Percentiles rank a stretch among this genome's conserved stretches.
Conservation (phyloP, 2,113 vertebrate genomes). For the Apodemus sylvaticus region DNA sequence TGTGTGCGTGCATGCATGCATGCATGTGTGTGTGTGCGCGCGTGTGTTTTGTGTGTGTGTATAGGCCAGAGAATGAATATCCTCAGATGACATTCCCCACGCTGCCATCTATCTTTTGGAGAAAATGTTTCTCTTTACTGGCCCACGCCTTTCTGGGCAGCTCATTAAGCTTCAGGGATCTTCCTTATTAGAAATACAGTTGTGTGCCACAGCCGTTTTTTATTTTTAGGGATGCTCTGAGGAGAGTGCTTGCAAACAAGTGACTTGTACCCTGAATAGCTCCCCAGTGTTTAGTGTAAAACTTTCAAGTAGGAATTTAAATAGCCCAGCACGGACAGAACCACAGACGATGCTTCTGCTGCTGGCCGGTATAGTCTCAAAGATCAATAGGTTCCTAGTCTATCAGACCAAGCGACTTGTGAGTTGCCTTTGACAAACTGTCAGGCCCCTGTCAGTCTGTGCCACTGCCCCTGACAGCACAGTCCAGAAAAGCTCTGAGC, state of each 20-base stretch:
- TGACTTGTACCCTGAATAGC: background rate
- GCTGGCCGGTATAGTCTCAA: background rate
- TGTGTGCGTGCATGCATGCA: background rate
- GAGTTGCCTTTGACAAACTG: background rate
- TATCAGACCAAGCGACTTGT: slow-evolving; percentile 43
- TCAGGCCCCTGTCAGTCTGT: background rate
- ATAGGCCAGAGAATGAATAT: background rate
- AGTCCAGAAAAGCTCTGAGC: slow-evolving; percentile 39
- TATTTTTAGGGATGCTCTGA: background rate
- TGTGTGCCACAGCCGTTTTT: background rate
- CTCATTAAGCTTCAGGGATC: background rate
- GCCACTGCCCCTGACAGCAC: background rate
- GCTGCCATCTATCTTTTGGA: background rate
- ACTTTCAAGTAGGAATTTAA: background rate
- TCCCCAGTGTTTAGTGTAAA: background rate
- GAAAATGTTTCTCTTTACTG: background rate
- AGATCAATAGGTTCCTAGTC: background rate
- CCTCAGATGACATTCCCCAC: background rate
- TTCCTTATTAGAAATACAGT: background rate
- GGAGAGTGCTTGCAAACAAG: background rate
- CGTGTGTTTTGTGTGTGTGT: too few relatives aligned
- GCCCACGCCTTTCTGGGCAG: background rate
- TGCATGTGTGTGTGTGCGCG: background rate
- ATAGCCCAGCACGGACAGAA: background rate
- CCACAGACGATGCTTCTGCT: background rate